Evolutionary conservation across 2,888 invertebrate species (phyloP).

Genomic region (Dicranocentrus wangi): DNA sequence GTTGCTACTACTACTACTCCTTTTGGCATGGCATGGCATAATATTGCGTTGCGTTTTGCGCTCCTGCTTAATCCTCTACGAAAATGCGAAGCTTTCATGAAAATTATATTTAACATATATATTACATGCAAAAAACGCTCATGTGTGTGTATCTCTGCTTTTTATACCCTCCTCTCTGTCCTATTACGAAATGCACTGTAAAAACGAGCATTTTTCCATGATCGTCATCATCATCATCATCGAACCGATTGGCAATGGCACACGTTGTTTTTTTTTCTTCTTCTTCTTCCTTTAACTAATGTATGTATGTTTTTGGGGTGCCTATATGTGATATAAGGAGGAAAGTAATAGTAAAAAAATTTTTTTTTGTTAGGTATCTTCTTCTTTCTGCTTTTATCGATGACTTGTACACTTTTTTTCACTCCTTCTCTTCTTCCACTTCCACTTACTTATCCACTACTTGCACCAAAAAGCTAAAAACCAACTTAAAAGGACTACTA

Average conservation of each 20-base stretch:
- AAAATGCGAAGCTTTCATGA: neutral
- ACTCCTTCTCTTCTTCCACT: neutral
- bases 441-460: neutral
- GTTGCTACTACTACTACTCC: too few species aligned
- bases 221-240: too few species aligned
- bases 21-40: slow-evolving; percentile 2
- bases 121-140: neutral
- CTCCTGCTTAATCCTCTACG: too few species aligned
- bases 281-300: neutral
- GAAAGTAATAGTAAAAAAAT: too few species aligned
- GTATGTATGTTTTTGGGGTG: too few species aligned
- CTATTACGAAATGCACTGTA: too few species aligned
- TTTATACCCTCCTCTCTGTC: too few species aligned
- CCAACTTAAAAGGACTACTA: neutral
- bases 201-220: too few species aligned
- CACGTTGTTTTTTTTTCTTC: too few species aligned
- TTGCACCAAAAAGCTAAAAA: neutral
- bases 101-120: neutral
- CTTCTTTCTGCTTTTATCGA: neutral
- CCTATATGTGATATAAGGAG: too few species aligned
- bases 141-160: neutral
- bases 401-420: neutral
- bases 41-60: neutral
- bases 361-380: too few species aligned
- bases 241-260: too few species aligned